Evolutionary conservation across 2,797 vertebrate genomes (phyloP).

Genomic region (Garrulus glandarius): DNA sequence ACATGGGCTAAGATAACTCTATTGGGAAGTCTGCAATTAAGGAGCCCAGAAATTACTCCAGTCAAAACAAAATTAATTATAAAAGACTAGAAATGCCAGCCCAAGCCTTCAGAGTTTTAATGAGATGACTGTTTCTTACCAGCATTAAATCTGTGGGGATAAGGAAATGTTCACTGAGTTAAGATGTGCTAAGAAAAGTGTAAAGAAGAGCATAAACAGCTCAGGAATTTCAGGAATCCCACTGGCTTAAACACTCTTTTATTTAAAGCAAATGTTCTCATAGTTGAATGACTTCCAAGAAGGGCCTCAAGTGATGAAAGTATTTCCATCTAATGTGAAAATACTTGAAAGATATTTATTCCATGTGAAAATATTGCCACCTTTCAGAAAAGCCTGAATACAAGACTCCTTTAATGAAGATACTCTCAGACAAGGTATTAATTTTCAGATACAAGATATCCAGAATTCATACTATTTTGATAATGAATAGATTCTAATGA

Average conservation of each 20-base stretch:
- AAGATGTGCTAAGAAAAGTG: constrained; percentile 11
- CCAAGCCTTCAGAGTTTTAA: background rate
- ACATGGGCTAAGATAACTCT: background rate
- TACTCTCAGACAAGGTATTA: background rate
- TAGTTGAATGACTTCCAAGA: constrained; percentile 44
- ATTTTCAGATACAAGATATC: background rate
- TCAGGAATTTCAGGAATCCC: constrained; percentile 49
- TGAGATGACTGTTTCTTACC: constrained; percentile 7
- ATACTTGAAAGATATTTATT: constrained; percentile 27
- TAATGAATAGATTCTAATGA: background rate
- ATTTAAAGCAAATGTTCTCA: constrained; percentile 48
- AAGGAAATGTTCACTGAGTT: background rate
- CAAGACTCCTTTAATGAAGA: background rate
- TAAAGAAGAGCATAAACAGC: constrained; percentile 22
- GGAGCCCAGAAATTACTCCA: background rate
- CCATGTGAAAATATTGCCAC: constrained; percentile 9
- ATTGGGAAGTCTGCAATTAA: background rate
- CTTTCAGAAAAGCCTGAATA: constrained; percentile 2
- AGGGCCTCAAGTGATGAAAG: constrained; percentile 26
- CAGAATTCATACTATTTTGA: background rate
- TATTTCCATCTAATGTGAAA: constrained; percentile 25
- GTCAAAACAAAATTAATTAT: background rate
- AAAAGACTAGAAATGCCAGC: background rate
- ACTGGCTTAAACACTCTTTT: constrained; percentile 18
- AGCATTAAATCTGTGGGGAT: background rate